Conservation (phyloP, 2,797 vertebrate species). For the Danio jaintianensis region DNA sequence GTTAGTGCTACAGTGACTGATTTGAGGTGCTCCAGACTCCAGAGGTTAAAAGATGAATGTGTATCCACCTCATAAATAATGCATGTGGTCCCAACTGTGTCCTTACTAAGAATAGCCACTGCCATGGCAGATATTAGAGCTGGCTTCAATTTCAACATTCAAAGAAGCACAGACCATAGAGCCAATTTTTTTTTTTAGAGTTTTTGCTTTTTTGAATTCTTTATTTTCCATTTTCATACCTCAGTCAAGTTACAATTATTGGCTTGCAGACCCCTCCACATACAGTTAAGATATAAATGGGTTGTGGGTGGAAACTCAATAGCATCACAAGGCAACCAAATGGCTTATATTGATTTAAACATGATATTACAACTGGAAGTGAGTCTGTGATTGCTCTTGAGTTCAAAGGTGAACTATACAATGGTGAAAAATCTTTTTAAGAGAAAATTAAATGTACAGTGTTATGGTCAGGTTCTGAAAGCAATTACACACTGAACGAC, state of each 20-base stretch:
- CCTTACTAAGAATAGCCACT: slow-evolving; percentile 75
- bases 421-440: not conserved
- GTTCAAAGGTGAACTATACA: slow-evolving; percentile 26
- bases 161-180: slow-evolving; percentile 61
- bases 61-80: slow-evolving; percentile 77
- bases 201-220: slow-evolving; percentile 37
- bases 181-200: slow-evolving; percentile 40
- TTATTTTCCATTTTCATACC: slow-evolving; percentile 18
- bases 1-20: slow-evolving; percentile 44
- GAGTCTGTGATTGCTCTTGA: slow-evolving; percentile 8
- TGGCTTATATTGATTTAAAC: slow-evolving; percentile 43
- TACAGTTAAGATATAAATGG: slow-evolving; percentile 11
- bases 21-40: slow-evolving; percentile 73
- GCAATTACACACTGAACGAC: not conserved
- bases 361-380: slow-evolving; percentile 38
- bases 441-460: not conserved
- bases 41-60: slow-evolving; percentile 76
- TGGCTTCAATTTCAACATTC: slow-evolving; percentile 70
- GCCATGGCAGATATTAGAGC: slow-evolving; percentile 64
- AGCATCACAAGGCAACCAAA: slow-evolving; percentile 29
- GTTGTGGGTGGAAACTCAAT: slow-evolving; percentile 35
- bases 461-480: not conserved
- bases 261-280: slow-evolving; percentile 4
- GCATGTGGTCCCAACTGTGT: slow-evolving; percentile 72
- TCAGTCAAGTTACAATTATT: slow-evolving; percentile 1